These are phyloP conservation scores for Cavia porcellus DNA, from an alignment of 2,113 vertebrate genomes.

Conservation along the genomic window DNA sequence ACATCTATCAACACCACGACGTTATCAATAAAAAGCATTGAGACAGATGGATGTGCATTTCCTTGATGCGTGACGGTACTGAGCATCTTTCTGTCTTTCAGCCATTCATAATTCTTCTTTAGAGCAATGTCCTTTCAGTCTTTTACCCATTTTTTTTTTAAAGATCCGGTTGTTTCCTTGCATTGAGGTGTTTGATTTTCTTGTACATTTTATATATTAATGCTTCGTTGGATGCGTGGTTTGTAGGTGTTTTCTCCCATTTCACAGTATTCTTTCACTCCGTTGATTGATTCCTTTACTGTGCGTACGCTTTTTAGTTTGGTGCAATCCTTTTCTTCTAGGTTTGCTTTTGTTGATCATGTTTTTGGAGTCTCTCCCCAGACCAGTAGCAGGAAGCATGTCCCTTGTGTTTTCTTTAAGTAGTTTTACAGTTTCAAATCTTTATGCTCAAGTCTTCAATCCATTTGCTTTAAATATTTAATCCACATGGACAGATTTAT, in stretches of 20 bases:
- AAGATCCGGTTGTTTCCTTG: neutral
- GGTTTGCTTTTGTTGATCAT: neutral
- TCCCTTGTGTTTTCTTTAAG: neutral
- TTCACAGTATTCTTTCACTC: neutral
- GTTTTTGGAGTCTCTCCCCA: neutral
- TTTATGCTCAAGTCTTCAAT: neutral
- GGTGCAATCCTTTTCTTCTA: neutral
- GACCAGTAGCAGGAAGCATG: neutral
- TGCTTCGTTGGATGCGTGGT: neutral
- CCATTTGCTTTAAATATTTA: neutral
- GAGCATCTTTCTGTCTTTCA: no score
- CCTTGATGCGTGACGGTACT: neutral
- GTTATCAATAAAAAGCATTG: slow-evolving; percentile 13
- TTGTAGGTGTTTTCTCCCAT: neutral
- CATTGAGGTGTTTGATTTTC: neutral
- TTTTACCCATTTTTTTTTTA: neutral
- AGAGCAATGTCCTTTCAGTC: neutral
- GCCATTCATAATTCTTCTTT: neutral
- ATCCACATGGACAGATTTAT: neutral
- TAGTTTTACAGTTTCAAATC: neutral
- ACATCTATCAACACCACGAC: neutral
- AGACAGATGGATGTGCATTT: neutral
- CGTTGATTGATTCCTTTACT: neutral
- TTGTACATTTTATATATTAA: neutral
- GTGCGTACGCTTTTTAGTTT: neutral